These are phyloP conservation scores for Cabera pusaria DNA, from an alignment of 2,888 invertebrate genomes.

Conservation along the genomic window DNA sequence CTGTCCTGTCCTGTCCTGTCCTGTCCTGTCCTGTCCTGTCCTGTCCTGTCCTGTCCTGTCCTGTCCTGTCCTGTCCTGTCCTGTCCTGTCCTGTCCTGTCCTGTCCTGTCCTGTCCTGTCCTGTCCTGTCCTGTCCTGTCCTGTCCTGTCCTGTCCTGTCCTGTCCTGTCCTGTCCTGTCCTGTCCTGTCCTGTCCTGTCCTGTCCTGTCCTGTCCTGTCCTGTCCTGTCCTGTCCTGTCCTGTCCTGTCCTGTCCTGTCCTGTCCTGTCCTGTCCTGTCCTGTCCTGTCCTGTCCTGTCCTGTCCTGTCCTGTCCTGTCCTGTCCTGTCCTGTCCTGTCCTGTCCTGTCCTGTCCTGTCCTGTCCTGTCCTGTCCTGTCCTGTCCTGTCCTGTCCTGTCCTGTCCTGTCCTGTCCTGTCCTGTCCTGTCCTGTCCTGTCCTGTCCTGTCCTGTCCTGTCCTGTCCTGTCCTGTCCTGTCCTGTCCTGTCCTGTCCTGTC, in stretches of 20 bases:
- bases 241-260: slow-evolving; percentile 6
- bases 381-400: slow-evolving; percentile 14
- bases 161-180: slow-evolving; percentile 8
- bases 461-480: slow-evolving; percentile 13
- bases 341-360: slow-evolving; percentile 6
- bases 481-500: slow-evolving; percentile 9
- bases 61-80: slow-evolving; percentile 4
- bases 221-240: slow-evolving; percentile 7
- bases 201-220: slow-evolving; percentile 8
- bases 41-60: slow-evolving; percentile 5
- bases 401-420: slow-evolving; percentile 9
- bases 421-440: slow-evolving; percentile 12
- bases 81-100: slow-evolving; percentile 4
- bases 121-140: slow-evolving; percentile 8
- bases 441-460: slow-evolving; percentile 14
- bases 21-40: slow-evolving; percentile 7
- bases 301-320: slow-evolving; percentile 7
- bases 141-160: slow-evolving; percentile 5
- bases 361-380: slow-evolving; percentile 8
- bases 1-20: slow-evolving; percentile 15
- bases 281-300: slow-evolving; percentile 8
- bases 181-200: slow-evolving; percentile 7
- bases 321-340: slow-evolving; percentile 5
- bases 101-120: slow-evolving; percentile 7
- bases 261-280: slow-evolving; percentile 6